These are phyloP conservation scores for Anastatus disparis DNA, from an alignment of 1,140 invertebrate species.

Conservation along the genomic window DNA sequence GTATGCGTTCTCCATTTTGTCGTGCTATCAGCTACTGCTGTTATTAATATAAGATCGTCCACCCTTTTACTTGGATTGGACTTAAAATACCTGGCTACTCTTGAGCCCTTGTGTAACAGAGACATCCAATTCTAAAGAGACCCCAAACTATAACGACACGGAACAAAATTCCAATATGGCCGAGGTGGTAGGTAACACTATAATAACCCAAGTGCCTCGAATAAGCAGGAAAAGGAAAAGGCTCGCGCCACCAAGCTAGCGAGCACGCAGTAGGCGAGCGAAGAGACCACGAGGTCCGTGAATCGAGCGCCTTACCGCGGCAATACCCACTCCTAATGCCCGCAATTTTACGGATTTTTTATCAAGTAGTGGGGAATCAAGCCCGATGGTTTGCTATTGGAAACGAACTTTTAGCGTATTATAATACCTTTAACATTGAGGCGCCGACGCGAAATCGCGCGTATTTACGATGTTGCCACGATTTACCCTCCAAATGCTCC, in stretches of 20 bases:
- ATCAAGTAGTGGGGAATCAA: conserved; percentile 12
- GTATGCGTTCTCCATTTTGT: conserved; percentile 88
- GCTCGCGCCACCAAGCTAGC: conserved; percentile 51
- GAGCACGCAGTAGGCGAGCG: no score
- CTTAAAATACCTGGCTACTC: conserved; percentile 65
- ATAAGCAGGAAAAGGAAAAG: conserved; percentile 40
- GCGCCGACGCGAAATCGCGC: no score
- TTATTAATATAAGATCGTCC: no score
- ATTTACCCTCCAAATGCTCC: no score
- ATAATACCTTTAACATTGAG: no score
- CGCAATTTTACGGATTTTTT: conserved; percentile 38
- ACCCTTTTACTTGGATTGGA: conserved; percentile 61
- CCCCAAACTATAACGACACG: no score
- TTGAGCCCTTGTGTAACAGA: conserved; percentile 66
- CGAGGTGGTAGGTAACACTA: no score
- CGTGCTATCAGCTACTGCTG: conserved; percentile 16
- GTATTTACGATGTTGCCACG: no score
- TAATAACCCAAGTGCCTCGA: conserved; percentile 36
- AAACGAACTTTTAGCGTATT: no score
- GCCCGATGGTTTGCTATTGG: conserved; percentile 17
- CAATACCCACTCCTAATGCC: no score
- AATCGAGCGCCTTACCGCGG: no score
- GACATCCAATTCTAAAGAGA: conserved; percentile 67
- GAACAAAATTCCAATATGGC: conserved; percentile 69
- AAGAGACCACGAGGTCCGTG: conserved; percentile 66